Base-by-base conservation (phyloP, 1,140 invertebrate genomes). In the Battus philenor region DNA sequence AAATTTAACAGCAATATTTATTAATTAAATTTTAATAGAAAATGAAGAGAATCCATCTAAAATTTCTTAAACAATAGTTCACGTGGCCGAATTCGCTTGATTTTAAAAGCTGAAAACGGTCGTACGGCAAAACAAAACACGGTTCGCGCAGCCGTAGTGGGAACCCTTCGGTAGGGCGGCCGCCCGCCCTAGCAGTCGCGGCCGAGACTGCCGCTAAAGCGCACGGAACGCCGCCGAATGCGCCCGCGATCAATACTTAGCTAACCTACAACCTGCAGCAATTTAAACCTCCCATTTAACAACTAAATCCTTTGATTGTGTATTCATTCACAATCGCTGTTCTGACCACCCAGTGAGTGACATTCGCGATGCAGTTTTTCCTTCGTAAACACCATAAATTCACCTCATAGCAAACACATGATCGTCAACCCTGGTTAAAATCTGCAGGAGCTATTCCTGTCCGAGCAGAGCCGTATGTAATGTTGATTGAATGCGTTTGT, bases 321-420 rank as follows among this genome's bases (percentile, higher is more conserved):
- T 10, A 29, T 9, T 10, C 4, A 1, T 29, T 10, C 17, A 36
- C 33, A 36, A 18, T 12, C 10, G 17, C 9, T 0, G n/a, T 36
- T 36, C 18, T 20, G 7, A 20, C 7, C 17, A 10, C 27, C 32
- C 12, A 44, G 53, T 58, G 46, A 31, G 51, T 39, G 24, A 44
- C 44, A 61, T 66, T 69, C 59, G 63, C 54, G 50, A 59, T 54
- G 63, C 62, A 67, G 51, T 60, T 27, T 31, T 39, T 22, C 36
- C 45, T 17, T 46, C 50, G 52, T 63, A 44, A 61, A 62, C 64
- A 54, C 58, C 57, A 70, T 71, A 49, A 64, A 70, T 52, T 76
- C 68, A 68, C 68, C 66, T 49, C 64, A 54, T 62, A 26, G 39
- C 47, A 57, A 73, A 78, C 75, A 81, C 65, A 77, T 83, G 75